A percentile compares a stretch with the other conserved stretches of the same genome.
Conservation (phyloP, 1,140 invertebrate species). For the Pissodes strobi region DNA sequence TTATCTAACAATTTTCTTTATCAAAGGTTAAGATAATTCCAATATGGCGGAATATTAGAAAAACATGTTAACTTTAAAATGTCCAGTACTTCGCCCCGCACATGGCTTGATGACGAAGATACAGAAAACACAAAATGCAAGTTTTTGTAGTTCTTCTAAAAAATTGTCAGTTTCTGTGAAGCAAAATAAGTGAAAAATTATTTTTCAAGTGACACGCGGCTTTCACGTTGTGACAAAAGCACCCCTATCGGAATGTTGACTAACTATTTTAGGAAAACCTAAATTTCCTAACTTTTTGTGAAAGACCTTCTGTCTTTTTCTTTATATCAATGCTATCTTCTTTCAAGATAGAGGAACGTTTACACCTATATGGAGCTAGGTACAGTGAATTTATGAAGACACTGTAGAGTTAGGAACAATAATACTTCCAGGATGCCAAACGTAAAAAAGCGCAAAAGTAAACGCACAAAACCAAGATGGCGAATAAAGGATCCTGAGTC, state of each 20-base stretch:
- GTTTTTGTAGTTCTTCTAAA: slow-evolving; percentile 46
- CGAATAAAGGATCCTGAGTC: too few species aligned
- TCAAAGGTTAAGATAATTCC: slow-evolving; percentile 56
- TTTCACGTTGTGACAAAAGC: slow-evolving; percentile 55
- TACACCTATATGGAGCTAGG: too few species aligned
- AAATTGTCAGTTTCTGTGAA: slow-evolving; percentile 40
- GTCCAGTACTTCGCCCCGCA: slow-evolving; percentile 7
- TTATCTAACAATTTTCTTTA: slow-evolving; percentile 47
- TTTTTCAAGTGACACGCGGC: slow-evolving; percentile 54
- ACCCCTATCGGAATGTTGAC: slow-evolving; percentile 34
- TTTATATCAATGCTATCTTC: too few species aligned
- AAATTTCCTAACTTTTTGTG: slow-evolving; percentile 9
- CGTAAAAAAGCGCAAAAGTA: too few species aligned
- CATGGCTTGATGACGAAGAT: slow-evolving; percentile 3
- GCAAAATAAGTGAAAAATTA: slow-evolving; percentile 23
- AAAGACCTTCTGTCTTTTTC: background rate
- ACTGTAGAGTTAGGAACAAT: too few species aligned
- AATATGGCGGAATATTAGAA: slow-evolving; percentile 57
- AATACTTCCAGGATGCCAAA: too few species aligned
- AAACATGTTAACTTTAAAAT: slow-evolving; percentile 50
- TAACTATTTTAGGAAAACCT: slow-evolving; percentile 10
- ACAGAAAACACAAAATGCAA: slow-evolving; percentile 30
- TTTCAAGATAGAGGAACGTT: too few species aligned
- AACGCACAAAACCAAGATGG: too few species aligned
- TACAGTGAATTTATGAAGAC: too few species aligned